Evolutionary conservation across 1,140 invertebrate genomes (phyloP).

Genomic region (Drosophila funebris): DNA sequence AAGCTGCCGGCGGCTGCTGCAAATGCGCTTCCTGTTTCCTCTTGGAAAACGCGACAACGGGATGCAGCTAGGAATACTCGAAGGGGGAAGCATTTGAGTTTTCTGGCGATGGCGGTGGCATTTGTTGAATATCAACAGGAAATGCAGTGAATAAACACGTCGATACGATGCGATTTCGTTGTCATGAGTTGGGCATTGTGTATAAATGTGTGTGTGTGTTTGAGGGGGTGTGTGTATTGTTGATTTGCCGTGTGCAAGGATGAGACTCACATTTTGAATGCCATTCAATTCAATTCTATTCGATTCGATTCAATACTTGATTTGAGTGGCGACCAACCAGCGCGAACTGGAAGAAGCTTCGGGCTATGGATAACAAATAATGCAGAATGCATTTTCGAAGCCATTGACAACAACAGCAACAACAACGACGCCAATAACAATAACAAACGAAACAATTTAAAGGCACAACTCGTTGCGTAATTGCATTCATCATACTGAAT

Average conservation of each 20-base stretch:
- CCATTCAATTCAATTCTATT: slow-evolving; percentile 61
- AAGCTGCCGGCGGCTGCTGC: slow-evolving; percentile 40
- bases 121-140: slow-evolving; percentile 82
- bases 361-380: slow-evolving; percentile 62
- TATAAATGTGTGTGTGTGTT: slow-evolving; percentile 7
- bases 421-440: not conserved
- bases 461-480: slow-evolving; percentile 61
- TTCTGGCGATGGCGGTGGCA: slow-evolving; percentile 31
- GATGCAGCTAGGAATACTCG: slow-evolving; percentile 30
- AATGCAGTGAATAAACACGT: slow-evolving; percentile 82
- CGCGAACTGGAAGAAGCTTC: no score
- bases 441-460: slow-evolving; percentile 48
- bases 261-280: slow-evolving; percentile 40
- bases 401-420: slow-evolving; percentile 10
- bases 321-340: slow-evolving; percentile 49
- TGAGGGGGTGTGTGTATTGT: slow-evolving; percentile 11
- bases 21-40: slow-evolving; percentile 79
- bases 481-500: slow-evolving; percentile 70
- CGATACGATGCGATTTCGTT: slow-evolving; percentile 39
- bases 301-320: slow-evolving; percentile 33
- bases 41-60: slow-evolving; percentile 15
- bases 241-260: slow-evolving; percentile 35
- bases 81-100: slow-evolving; percentile 19
- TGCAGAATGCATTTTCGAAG: slow-evolving; percentile 63
- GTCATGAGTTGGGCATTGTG: slow-evolving; percentile 42